phyloP scores from a whole-genome alignment of 30 jellyfish, hydroid and myxozoan genomes.

The Aurelia coerulea region DNA sequence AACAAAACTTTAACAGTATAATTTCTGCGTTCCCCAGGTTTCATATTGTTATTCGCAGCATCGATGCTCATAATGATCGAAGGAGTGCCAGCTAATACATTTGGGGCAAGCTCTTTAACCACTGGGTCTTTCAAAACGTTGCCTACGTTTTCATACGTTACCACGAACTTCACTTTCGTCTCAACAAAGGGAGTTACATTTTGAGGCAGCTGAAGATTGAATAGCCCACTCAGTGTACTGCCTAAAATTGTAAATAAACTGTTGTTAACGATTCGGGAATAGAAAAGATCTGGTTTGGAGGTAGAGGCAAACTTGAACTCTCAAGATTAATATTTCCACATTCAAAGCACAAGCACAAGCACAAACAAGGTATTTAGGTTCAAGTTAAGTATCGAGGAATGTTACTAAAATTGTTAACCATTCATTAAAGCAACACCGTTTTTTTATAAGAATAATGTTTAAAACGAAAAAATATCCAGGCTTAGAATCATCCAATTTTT shows the following conservation, averaged over 20 bases:
- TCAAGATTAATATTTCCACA: too few species aligned
- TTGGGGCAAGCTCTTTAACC: constrained; percentile 23
- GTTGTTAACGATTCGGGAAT: too few species aligned
- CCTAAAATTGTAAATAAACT: constrained; percentile 7
- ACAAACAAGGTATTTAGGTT: too few species aligned
- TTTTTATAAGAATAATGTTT: too few species aligned
- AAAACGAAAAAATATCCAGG: too few species aligned
- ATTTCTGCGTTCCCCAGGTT: constrained; percentile 68
- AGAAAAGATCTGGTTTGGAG: too few species aligned
- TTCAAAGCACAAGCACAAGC: too few species aligned
- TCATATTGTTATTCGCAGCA: constrained; percentile 31
- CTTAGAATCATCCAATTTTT: too few species aligned
- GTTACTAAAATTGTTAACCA: too few species aligned
- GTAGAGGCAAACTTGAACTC: too few species aligned
- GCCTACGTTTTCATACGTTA: constrained; percentile 58
- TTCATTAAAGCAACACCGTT: too few species aligned
- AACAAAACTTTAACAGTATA: constrained; percentile 66
- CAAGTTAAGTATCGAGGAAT: too few species aligned
- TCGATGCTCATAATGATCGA: constrained; percentile 28
- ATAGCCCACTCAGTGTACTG: constrained; percentile 27
- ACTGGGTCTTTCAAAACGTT: constrained; percentile 54
- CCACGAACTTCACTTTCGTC: constrained; percentile 32
- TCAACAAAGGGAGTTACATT: constrained; percentile 80
- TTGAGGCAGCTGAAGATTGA: constrained; percentile 48
- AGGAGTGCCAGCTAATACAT: constrained; percentile 84